Base-by-base conservation (phyloP, 2,797 vertebrate genomes). In the Melanitta fusca region DNA sequence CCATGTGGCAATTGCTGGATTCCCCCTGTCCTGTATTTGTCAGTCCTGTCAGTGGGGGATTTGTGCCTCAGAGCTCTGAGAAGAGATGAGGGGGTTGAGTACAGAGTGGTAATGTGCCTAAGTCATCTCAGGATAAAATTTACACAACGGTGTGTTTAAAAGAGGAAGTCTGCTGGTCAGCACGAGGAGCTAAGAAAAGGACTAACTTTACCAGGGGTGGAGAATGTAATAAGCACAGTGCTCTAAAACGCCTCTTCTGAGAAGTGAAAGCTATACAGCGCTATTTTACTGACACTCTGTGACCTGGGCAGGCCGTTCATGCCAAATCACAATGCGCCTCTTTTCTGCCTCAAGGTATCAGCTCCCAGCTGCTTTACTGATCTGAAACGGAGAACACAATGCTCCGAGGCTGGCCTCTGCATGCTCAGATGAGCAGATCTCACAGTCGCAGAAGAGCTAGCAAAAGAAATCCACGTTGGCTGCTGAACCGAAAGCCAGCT, bases 321-420 rank as follows among this genome's bases (percentile, higher is more conserved):
- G 21, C 43, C 30, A 45, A 34, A 66, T 51, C 53, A 61, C 4
- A 1, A 14, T 11, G 15, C 19, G 51, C 25, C 57, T 45, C 1
- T 75, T 80, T 90, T 57, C 57, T 1, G 1, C 60, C 69, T 75
- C 18, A 21, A 27, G 32, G 53, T 39, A 7, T 34, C 68, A 28
- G 72, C 43, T 85, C 56, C 77, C 60, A 36, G 64, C 80, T 32
- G 34, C 66, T 64, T 82, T 53, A 34, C 61, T 2, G 3, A 32
- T 20, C 61, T 61, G 81, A 69, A 78, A 53, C 4, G 4, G 56
- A 49, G 61, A 13, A 18, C 8, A 14, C 1, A 0, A 7, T n/a
- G 38, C 57, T 18, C 18, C 0, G 3, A 64, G 77, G 11, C 1
- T 0, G 1, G 8, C 11, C 22, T 56, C 64, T 51, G 49, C 5